Evolutionary conservation across 2,113 vertebrate genomes (phyloP).

Genomic region (Chaetodon trifascialis): DNA sequence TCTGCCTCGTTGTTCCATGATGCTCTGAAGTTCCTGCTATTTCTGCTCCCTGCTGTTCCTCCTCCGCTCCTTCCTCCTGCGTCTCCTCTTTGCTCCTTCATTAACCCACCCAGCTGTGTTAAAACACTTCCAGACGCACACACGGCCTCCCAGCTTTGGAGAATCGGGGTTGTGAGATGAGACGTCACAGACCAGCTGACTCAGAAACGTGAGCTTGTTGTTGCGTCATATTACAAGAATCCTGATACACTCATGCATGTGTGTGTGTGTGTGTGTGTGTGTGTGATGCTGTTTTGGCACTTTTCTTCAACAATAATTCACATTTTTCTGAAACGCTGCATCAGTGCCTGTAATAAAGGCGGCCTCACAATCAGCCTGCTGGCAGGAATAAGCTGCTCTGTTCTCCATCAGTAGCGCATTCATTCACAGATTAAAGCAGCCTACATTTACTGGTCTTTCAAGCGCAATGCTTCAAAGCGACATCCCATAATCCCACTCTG

Average conservation of each 20-base stretch:
- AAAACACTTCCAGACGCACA: not conserved
- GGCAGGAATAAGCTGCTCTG: not conserved
- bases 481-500: constrained; percentile 1
- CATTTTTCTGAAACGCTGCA: not conserved
- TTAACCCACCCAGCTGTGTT: not conserved
- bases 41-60: not conserved
- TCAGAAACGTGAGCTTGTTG: no score
- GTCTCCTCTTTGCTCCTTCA: constrained; percentile 1
- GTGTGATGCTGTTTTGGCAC: not conserved
- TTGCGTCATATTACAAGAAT: no score
- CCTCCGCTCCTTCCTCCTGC: not conserved
- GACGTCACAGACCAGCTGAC: no score
- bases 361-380: not conserved
- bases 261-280: no score
- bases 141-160: no score
- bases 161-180: no score
- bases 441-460: not conserved
- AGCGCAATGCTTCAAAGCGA: constrained; percentile 1
- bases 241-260: no score
- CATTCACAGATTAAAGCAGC: constrained; percentile 4
- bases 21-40: not conserved
- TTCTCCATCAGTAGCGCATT: not conserved
- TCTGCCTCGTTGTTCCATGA: no score
- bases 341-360: not conserved
- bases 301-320: constrained; percentile 2